Base-by-base conservation (phyloP, 35 echinoderm and acorn worm species). In the Antedon bifida region DNA sequence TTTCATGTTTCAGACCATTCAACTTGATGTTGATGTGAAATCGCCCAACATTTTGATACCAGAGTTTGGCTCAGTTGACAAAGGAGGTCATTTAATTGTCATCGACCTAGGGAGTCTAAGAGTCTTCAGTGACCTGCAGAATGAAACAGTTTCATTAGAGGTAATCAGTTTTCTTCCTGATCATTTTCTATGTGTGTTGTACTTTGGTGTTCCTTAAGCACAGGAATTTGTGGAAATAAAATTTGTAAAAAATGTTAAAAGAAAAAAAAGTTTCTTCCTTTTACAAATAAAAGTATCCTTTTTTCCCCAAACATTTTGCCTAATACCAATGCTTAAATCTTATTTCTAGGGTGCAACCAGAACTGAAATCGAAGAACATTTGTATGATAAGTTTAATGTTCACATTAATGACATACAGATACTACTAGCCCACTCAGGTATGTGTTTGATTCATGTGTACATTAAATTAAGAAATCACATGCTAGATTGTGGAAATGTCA, bases 31-130 rank as follows among this genome's bases (percentile, higher is more conserved):
- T 83, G 95, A 92, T 86, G 79, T 99, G 46, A 92, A 99, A 35
- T 99, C 95, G 30, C 95, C 95, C 0, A 92, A 99, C 46, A 83
- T 99, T 74, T 90, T 99, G 75, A 99, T 99, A 46, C 95, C 95
- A n/a, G 95, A 99, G 78, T 85, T 83, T 84, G 95, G 95, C 26
- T 82, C 81, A 46, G 30, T 92, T 73, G 95, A 99, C 33, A 82
- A 85, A 42, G 91, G 88, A 35, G 95, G 95, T 5, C 91, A 99
- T 35, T 88, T 90, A 1, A 76, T 99, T 34, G 88, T 99, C 23
- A 46, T 99, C 33, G 95, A 99, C 79, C 81, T 99, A 30, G 95
- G 95, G 51, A 99, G 95, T 81, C 86, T 99, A 23, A 88, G 88
- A 76, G 88, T 99, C 64, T 89, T 88, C 83, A 99, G 95, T 88